phyloP scores from a whole-genome alignment of 2,888 invertebrate species.

The Caenorhabditis uteleia region DNA sequence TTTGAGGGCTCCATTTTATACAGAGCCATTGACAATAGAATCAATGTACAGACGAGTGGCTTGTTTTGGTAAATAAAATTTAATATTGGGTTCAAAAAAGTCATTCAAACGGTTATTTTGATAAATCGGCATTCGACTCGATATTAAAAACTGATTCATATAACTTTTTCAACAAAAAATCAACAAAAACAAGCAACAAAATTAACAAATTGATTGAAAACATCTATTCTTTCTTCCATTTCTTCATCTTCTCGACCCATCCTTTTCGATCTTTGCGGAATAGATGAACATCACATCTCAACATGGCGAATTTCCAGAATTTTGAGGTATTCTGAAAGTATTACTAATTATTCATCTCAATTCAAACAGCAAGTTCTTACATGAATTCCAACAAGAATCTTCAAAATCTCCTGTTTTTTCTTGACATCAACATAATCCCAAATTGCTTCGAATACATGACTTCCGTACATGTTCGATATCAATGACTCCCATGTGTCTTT shows the following conservation, averaged over 20 bases:
- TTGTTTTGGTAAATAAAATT: too few species aligned
- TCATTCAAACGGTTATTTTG: too few species aligned
- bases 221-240: slow-evolving; percentile 13
- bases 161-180: background rate
- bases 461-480: slow-evolving; percentile 40
- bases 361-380: slow-evolving; percentile 26
- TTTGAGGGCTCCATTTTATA: too few species aligned
- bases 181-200: slow-evolving; percentile 11
- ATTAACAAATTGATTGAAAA: background rate
- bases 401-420: slow-evolving; percentile 46
- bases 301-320: slow-evolving; percentile 51
- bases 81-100: too few species aligned
- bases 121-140: too few species aligned
- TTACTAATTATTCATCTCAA: background rate
- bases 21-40: too few species aligned
- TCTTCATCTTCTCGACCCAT: slow-evolving; percentile 48
- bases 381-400: slow-evolving; percentile 38
- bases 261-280: slow-evolving; percentile 45
- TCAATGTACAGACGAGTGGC: too few species aligned
- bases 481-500: slow-evolving; percentile 33
- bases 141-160: too few species aligned
- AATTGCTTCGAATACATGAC: slow-evolving; percentile 43
- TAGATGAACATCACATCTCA: slow-evolving; percentile 37
- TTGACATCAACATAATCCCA: slow-evolving; percentile 43
- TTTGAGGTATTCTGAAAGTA: slow-evolving; percentile 40